Base-by-base conservation (phyloP, 2,888 invertebrate species). In the Lamellibrachia satsuma region DNA sequence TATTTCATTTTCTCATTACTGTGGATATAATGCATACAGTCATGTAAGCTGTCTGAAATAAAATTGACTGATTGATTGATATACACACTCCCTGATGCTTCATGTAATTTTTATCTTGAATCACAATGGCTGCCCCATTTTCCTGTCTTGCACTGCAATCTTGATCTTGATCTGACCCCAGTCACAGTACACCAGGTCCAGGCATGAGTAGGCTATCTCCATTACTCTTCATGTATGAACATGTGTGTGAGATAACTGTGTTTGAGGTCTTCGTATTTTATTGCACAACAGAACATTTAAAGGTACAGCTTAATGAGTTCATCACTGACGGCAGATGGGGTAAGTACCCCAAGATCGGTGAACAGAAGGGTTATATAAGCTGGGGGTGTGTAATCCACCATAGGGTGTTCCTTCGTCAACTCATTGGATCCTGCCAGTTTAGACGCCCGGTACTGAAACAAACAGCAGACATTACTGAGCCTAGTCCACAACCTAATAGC, bases 351-450 rank as follows among this genome's bases (percentile, higher is more conserved):
- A 93, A 99, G 97, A 97, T 99, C 99, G 0, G 99, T 99, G 96
- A 99, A 98, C 52, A 99, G 97, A 55, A 99, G 97, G 0, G 98
- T 98, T 52, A 99, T 98, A 95, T 98, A 99, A 1, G 98, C 97
- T 0, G 99, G 99, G 0, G 99, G 99, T 0, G 99, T 99, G 96
- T 99, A 99, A 97, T 99, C 99, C 0, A 99, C 99, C 92, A 98
- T 96, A 0, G 99, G 99, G 96, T 99, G 98, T 94, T 98, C 96
- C 75, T 95, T 93, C n/a, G 93, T 94, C 39, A 96, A 94, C 90
- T 95, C 95, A 52, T 93, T 93, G 15, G 94, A 94, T 3, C 93
- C 93, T 90, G 93, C 94, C 93, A 96, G 93, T 11, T 95, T 95
- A 0, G 96, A 96, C 4, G 96, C 95, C 39, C 95, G 95, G 93